Evolutionary conservation across 2,888 invertebrate genomes (phyloP), one percentile per base, ranked within the genome.

Genomic region (Gymnosoma rotundatum): DNA sequence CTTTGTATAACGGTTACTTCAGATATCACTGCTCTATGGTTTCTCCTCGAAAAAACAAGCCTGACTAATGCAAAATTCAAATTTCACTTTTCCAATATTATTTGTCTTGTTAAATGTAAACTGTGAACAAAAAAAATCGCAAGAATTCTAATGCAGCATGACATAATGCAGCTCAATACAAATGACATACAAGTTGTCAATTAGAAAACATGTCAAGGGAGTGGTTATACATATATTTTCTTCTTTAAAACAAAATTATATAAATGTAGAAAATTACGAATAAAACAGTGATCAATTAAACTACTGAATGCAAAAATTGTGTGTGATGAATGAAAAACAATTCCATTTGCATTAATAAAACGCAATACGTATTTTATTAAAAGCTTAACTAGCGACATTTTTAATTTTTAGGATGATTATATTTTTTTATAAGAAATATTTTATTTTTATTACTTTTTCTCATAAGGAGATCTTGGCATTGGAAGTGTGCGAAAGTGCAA

Each of bases 221-320:
- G 84, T 84, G 84, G 84, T 78, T 78, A 81, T 80, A 69, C 78
- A 69, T 74, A 48, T 61, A 76, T 45, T 7, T 18, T 9, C 5
- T 20, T 54, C 58, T 61, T 64, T 20, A 18, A 52, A 8, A n/a
- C 32, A 8, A 58, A 48, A 21, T 56, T 56, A 64, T 14, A 38
- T 50, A 56, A 78, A 78, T 45, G 52, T 56, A 18, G 63, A 67
- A 73, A 56, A 50, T 72, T 8, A 36, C 38, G 36, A 48, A 14
- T n/a, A 67, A 38, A 50, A 69, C 2, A 56, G 52, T 20, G 16
- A 16, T 76, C 36, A 61, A 75, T 25, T 25, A 25, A 4, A 25
- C 45, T 0, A 25, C n/a, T 54, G 52, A 83, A 75, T 63, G 36
- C 42, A 61, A 66, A 76, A 42, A 48, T 8, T 9, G 16, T 63